Evolutionary conservation across 2,888 invertebrate genomes (phyloP), one percentile per base, ranked within the genome.

Genomic region (Agriopis leucophaearia): DNA sequence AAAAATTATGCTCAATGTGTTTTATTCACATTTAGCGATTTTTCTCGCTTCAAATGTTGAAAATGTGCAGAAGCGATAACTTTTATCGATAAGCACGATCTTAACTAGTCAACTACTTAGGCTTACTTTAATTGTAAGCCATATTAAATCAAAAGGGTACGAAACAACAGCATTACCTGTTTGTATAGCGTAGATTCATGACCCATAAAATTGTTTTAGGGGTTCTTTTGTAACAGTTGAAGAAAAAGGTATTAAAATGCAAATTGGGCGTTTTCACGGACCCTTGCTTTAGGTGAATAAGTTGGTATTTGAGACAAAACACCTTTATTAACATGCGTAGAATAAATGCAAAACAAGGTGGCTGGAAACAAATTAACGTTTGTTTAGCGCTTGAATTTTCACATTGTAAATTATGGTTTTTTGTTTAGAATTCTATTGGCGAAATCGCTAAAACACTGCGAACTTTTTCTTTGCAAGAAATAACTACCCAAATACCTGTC

Each of bases 181-280:
- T 65, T 58, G 54, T 54, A 18, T 52, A 40, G 64, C 27, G 27
- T n/a, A 62, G 63, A 67, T 63, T 63, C 58, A 67, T 59, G 63
- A 59, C 54, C 58, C 57, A 47, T 57, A 48, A 48, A 67, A 59
- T 67, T 47, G 47, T 48, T 59, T 64, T 44, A 63, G 45, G 55
- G 38, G 59, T 62, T 54, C 52, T 63, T 60, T 58, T 50, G 64
- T 66, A 71, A 72, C 70, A 74, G 74, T 73, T 72, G 73, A 80
- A 80, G 78, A 78, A 78, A 75, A 76, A 75, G 76, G 74, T 74
- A 79, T 74, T 73, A 71, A 75, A 74, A 73, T 75, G 73, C 70
- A 74, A 75, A 76, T 74, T 61, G 52, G 65, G 45, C 66, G 64
- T 68, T 77, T 74, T 72, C 66, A 72, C 71, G 72, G 69, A 44